phyloP scores from a whole-genome alignment of 1,140 invertebrate genomes.

The Papilio aristodemus region DNA sequence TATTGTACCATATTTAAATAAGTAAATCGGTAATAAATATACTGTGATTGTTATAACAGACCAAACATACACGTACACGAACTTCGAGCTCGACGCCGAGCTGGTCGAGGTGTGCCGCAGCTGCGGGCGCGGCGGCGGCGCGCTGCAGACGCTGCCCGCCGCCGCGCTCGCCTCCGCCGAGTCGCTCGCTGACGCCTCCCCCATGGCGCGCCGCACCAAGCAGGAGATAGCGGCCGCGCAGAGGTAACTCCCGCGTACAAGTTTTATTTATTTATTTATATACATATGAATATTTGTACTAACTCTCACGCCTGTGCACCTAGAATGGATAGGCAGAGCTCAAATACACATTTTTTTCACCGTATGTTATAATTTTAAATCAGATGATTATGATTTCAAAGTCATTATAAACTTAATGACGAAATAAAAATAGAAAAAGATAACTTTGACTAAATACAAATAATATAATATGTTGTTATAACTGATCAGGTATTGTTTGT shows the following conservation, averaged over 20 bases:
- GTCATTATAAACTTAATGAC: too few species aligned
- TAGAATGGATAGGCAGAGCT: too few species aligned
- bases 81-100: conserved; percentile 79
- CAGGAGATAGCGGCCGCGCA: conserved; percentile 96
- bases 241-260: conserved; percentile 73
- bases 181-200: conserved; percentile 87
- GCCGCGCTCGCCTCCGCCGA: conserved; percentile 63
- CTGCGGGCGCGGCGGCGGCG: conserved; percentile 64
- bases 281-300: too few species aligned
- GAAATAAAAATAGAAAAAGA: too few species aligned
- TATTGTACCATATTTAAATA: too few species aligned
- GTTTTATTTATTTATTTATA: not conserved
- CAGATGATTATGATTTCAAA: too few species aligned
- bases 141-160: conserved; percentile 69
- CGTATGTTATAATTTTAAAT: too few species aligned
- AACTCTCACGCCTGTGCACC: too few species aligned
- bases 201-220: conserved; percentile 95
- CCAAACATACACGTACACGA: conserved; percentile 77
- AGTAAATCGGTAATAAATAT: too few species aligned
- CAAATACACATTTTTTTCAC: too few species aligned
- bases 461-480: too few species aligned
- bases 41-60: conserved; percentile 51
- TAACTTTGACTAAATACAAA: too few species aligned
- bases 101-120: conserved; percentile 69
- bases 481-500: not conserved